phyloP scores from a whole-genome alignment of 2,113 vertebrate genomes.

The Mirounga angustirostris region DNA sequence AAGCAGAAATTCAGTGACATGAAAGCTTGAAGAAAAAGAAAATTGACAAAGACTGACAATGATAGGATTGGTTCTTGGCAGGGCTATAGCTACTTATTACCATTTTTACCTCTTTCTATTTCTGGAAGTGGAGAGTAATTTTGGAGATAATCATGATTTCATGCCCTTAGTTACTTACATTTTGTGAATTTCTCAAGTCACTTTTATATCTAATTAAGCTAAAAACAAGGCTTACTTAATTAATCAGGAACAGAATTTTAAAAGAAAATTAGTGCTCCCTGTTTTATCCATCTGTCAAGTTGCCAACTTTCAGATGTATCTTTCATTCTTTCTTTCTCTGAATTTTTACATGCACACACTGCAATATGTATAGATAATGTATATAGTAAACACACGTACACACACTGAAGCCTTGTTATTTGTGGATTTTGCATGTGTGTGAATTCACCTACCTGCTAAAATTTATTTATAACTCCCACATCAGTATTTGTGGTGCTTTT shows the following conservation, averaged over 20 bases:
- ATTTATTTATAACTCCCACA: neutral
- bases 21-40: slow-evolving; percentile 39
- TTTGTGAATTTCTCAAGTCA: neutral
- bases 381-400: neutral
- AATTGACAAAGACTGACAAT: neutral
- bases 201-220: neutral
- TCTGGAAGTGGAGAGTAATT: neutral
- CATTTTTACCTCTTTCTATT: neutral
- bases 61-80: neutral
- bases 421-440: neutral
- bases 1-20: slow-evolving; percentile 32
- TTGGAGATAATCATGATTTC: neutral
- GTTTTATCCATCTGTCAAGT: neutral
- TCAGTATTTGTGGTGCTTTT: neutral
- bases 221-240: neutral
- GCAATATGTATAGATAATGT: neutral
- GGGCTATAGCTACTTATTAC: neutral
- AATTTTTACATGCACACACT: neutral
- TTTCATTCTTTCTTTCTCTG: neutral
- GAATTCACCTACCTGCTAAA: neutral
- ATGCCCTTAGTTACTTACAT: neutral
- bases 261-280: neutral
- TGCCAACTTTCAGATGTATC: neutral
- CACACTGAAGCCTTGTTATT: neutral
- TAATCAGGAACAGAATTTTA: neutral